Conservation (phyloP, 2,113 vertebrate genomes). For the Vulpes vulpes region DNA sequence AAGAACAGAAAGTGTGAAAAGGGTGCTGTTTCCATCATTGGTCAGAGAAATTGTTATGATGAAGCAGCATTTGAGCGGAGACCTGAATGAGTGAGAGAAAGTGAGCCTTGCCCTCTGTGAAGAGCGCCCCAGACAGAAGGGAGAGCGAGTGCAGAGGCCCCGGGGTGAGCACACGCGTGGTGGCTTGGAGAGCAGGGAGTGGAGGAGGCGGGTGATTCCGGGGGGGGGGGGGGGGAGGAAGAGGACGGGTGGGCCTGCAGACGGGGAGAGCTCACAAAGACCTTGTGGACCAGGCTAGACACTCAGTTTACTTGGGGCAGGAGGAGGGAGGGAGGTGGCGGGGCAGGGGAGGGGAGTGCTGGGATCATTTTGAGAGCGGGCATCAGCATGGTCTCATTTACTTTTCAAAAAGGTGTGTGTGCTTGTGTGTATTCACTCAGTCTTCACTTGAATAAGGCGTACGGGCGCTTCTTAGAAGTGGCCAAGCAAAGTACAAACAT, state of each 20-base stretch:
- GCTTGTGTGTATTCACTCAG: background rate
- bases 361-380: background rate
- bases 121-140: background rate
- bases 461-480: constrained; percentile 5
- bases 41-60: background rate
- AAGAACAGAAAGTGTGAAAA: background rate
- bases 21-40: background rate
- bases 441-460: background rate
- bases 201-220: too few relatives aligned
- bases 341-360: fast-evolving
- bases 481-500: background rate
- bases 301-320: background rate
- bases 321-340: fast-evolving
- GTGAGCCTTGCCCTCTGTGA: background rate
- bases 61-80: background rate
- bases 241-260: background rate
- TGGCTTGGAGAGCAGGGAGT: background rate
- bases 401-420: background rate
- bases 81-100: background rate
- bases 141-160: background rate
- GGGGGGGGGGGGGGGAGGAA: background rate
- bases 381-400: background rate
- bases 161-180: background rate
- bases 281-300: background rate
- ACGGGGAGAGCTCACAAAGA: background rate